Evolutionary conservation across 2,113 vertebrate species (phyloP).

Genomic region (Rhadina sibilatrix): DNA sequence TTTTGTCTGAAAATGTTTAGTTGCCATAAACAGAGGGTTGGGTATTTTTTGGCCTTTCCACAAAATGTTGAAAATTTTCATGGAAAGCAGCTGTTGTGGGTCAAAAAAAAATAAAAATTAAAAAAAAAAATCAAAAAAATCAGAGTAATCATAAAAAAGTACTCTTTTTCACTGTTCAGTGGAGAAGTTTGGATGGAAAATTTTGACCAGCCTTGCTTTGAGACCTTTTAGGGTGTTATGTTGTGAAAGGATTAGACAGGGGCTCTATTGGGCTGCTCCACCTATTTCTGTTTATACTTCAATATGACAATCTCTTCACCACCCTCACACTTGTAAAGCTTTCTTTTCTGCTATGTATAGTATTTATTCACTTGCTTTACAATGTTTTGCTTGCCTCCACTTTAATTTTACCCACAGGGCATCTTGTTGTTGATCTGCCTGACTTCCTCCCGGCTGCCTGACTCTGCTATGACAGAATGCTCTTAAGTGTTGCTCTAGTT

Average conservation of each 20-base stretch:
- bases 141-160: background rate
- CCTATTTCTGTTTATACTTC: background rate
- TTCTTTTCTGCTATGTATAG: background rate
- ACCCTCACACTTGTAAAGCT: background rate
- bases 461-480: background rate
- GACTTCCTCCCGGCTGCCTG: background rate
- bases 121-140: background rate
- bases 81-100: constrained; percentile 51
- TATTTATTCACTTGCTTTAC: background rate
- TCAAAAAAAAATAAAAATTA: background rate
- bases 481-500: background rate
- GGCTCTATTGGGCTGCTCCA: background rate
- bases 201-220: background rate
- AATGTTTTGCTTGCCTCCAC: background rate
- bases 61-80: constrained; percentile 47
- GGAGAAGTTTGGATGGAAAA: constrained; percentile 20
- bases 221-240: constrained; percentile 7
- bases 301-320: background rate
- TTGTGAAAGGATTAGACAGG: constrained; percentile 8
- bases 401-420: background rate
- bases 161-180: background rate
- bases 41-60: constrained; percentile 1
- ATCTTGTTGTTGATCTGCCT: background rate
- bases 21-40: background rate
- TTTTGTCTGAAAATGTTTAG: background rate